Base-by-base conservation (phyloP, 2,888 invertebrate genomes). In the Micropterix aruncella region DNA sequence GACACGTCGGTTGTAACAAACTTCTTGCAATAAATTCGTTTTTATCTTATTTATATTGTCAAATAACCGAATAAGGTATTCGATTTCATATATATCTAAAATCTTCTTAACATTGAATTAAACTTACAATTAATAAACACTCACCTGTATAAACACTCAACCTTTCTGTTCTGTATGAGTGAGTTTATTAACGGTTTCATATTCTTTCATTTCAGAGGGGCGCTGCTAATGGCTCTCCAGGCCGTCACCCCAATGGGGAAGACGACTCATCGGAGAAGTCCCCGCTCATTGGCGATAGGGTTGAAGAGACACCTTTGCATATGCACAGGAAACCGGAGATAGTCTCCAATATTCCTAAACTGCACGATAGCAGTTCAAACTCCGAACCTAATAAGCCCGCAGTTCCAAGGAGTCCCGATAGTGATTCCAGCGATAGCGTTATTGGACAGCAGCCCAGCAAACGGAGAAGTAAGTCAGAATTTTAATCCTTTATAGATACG, bases 241-340 rank as follows among this genome's bases (percentile, higher is more conserved):
- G 68, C 7, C 65, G 66, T 0, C 70, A 70, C 38, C 66, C 65
- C 17, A 67, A 67, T 2, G 66, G 62, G 45, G 70, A 71, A 16
- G 58, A 63, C 16, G 66, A 67, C 42, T 63, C 63, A 0, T 69
- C 70, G 1, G 71, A 71, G 54, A 63, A 65, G 39, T 68, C 66
- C 0, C 71, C 71, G 0, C 63, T 71, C 19, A 71, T 71, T 70
- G 66, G 65, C 44, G 65, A 65, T 44, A 61, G 5, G 27, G 27
- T 27, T 5, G 27, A 27, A 27, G 27, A 27, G 5, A 5, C 27
- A 12, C 7, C 12, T 27, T 12, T 12, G 12, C 5, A 5, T 12
- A 27, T 12, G 7, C 27, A 27, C 27, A 27, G 27, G 27, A 27
- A 27, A 12, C 27, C 27, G 5, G 27, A 27, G 27, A 27, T 27